Evolutionary conservation across 1,140 invertebrate species (phyloP).

Genomic region (Zophobas morio): DNA sequence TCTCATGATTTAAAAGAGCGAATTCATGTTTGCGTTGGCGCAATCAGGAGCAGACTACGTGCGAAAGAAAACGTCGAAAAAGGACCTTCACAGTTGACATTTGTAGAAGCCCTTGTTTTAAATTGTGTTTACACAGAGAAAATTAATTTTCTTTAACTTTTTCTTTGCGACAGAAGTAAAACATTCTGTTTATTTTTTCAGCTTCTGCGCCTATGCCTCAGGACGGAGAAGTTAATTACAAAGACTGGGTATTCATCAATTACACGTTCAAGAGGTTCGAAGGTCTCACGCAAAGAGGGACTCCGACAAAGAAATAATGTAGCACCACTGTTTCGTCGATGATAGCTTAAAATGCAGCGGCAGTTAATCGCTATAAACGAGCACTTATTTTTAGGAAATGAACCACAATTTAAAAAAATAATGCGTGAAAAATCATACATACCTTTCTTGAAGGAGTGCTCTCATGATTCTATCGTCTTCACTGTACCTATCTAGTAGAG

Average conservation of each 20-base stretch:
- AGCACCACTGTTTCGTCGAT: constrained; percentile 43
- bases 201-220: constrained; percentile 86
- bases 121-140: no score
- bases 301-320: constrained; percentile 81
- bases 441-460: constrained; percentile 31
- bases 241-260: constrained; percentile 99
- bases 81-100: no score
- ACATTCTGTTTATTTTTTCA: constrained; percentile 68
- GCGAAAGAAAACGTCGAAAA: no score
- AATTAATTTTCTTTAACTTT: neutral
- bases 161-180: neutral
- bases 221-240: constrained; percentile 89
- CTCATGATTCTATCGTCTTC: constrained; percentile 42
- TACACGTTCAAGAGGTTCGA: constrained; percentile 99
- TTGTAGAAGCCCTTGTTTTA: no score
- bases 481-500: constrained; percentile 38
- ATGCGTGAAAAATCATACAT: constrained; percentile 14
- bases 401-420: constrained; percentile 30
- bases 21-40: neutral
- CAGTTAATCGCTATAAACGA: constrained; percentile 45
- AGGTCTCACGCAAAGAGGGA: constrained; percentile 91
- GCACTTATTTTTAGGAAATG: constrained; percentile 61
- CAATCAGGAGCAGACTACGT: no score
- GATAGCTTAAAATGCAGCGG: constrained; percentile 48
- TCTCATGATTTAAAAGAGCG: no score